Conservation (phyloP, 2,797 vertebrate genomes). For the Choloepus didactylus region DNA sequence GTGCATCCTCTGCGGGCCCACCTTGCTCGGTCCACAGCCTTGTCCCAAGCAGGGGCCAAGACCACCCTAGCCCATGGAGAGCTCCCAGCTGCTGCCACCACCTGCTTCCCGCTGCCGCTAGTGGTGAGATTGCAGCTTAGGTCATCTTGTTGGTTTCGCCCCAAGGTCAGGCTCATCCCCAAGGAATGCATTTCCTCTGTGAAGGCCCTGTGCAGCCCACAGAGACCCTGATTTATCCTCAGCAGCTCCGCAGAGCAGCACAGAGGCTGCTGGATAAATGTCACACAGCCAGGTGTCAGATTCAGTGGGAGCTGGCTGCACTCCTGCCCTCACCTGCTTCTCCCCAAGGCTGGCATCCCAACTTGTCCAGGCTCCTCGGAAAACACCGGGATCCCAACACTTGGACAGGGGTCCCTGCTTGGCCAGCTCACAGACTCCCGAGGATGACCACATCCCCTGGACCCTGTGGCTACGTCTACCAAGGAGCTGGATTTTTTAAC, state of each 20-base stretch:
- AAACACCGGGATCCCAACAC: not conserved
- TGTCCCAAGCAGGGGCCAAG: not conserved
- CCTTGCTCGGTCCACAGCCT: not conserved
- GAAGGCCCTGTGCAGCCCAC: not conserved
- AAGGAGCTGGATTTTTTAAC: not conserved
- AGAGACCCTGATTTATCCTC: not conserved
- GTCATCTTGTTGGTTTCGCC: not conserved
- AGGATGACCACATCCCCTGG: fast-evolving
- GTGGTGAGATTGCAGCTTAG: not conserved
- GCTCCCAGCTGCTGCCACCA: conserved; percentile 35
- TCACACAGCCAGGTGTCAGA: conserved; percentile 73
- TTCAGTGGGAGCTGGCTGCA: conserved; percentile 67
- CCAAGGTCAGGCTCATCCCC: conserved; percentile 32
- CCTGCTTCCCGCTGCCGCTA: not conserved
- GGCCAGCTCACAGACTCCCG: not conserved
- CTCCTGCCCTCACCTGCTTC: conserved; percentile 54
- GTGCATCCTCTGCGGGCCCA: not conserved
- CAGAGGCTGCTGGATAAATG: conserved; percentile 42
- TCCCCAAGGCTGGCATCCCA: not conserved
- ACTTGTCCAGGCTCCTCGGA: not conserved
- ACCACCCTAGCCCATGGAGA: not conserved
- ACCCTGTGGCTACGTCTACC: fast-evolving
- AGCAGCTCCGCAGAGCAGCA: fast-evolving
- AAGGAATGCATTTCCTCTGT: not conserved
- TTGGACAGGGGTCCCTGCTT: not conserved